These are phyloP conservation scores for Istiophorus platypterus DNA, from an alignment of 2,113 vertebrate genomes.

Conservation along the genomic window DNA sequence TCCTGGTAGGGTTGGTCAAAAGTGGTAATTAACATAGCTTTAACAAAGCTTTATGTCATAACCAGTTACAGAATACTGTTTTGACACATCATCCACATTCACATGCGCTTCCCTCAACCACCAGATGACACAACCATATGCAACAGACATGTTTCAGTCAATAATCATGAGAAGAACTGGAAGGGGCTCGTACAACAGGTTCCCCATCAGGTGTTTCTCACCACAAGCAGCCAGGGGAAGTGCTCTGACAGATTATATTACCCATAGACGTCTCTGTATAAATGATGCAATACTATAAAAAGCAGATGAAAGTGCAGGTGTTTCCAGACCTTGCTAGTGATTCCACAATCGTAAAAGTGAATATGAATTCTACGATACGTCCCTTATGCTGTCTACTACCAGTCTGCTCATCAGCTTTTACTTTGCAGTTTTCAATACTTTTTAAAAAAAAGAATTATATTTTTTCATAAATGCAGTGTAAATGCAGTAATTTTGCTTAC, in stretches of 20 bases:
- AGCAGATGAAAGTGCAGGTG: background rate
- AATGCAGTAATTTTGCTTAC: background rate
- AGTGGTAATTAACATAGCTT: too few species aligned
- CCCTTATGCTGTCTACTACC: background rate
- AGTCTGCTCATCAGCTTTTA: background rate
- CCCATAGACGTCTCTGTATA: background rate
- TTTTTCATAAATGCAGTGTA: too few species aligned
- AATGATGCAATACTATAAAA: background rate
- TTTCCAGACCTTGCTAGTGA: background rate
- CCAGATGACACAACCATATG: too few species aligned
- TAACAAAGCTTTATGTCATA: too few species aligned
- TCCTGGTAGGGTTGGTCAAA: too few species aligned
- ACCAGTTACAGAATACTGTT: too few species aligned
- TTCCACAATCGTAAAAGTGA: background rate
- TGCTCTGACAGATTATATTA: constrained; percentile 5
- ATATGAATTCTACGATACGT: background rate
- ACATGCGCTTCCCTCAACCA: too few species aligned
- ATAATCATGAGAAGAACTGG: background rate
- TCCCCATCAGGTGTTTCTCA: constrained; percentile 1
- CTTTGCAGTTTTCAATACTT: background rate
- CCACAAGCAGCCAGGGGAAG: background rate
- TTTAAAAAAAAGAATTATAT: background rate
- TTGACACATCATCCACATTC: too few species aligned
- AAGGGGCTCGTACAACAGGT: background rate
- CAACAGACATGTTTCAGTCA: too few species aligned